These are phyloP conservation scores for Picus viridis DNA, from an alignment of 2,797 vertebrate species.

Conservation along the genomic window DNA sequence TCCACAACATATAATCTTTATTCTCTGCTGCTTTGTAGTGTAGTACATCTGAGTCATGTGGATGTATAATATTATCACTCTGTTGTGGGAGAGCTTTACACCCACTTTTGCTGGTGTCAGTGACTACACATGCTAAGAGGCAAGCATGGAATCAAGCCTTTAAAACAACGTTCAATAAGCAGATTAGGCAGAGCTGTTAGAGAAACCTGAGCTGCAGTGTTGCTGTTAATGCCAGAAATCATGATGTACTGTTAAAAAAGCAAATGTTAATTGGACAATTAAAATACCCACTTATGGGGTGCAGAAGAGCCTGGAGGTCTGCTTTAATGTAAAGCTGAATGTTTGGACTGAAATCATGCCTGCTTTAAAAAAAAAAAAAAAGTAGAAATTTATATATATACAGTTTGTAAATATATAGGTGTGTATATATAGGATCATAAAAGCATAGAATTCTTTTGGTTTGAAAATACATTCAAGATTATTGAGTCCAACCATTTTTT, in stretches of 20 bases:
- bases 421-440: too few relatives aligned
- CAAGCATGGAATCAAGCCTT: not conserved
- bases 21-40: not conserved
- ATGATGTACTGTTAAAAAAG: conserved; percentile 15
- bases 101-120: not conserved
- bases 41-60: conserved; percentile 2
- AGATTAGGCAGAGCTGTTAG: conserved; percentile 31
- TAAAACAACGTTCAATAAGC: conserved; percentile 21
- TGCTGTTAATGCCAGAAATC: conserved; percentile 28
- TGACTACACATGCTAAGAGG: not conserved
- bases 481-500: too few relatives aligned
- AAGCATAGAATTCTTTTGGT: too few relatives aligned
- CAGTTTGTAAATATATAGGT: not conserved
- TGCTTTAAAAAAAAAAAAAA: not conserved
- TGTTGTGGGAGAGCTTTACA: conserved; percentile 1
- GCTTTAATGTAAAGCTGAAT: not conserved
- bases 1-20: conserved; percentile 26
- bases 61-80: conserved; percentile 3
- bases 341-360: not conserved
- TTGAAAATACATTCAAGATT: too few relatives aligned
- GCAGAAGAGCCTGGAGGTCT: conserved; percentile 21
- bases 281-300: not conserved
- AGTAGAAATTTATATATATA: not conserved
- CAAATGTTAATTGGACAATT: conserved; percentile 58
- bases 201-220: conserved; percentile 18